phyloP scores from a whole-genome alignment of 2,113 vertebrate genomes.

The Serilophus lunatus region DNA sequence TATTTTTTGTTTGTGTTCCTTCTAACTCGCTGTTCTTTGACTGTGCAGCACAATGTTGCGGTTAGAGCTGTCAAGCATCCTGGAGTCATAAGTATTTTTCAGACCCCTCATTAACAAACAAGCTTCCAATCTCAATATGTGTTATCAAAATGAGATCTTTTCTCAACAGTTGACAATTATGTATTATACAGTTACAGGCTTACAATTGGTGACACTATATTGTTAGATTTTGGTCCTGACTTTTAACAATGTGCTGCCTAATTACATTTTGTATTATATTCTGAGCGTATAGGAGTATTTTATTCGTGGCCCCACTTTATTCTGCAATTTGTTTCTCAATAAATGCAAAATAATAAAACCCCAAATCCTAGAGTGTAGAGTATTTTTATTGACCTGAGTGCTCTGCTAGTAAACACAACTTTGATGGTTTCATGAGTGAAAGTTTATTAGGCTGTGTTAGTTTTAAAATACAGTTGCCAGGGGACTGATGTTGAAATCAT shows the following conservation, averaged over 20 bases:
- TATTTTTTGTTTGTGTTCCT: background rate
- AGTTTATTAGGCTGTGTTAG: constrained; percentile 60
- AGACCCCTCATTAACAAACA: constrained; percentile 65
- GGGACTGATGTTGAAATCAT: constrained; percentile 31
- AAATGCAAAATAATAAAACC: constrained; percentile 69
- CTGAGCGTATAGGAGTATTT: constrained; percentile 58
- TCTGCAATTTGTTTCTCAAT: constrained; percentile 72
- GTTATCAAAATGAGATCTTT: constrained; percentile 80
- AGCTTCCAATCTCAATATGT: constrained; percentile 69
- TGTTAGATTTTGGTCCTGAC: constrained; percentile 68
- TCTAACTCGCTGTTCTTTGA: constrained; percentile 57
- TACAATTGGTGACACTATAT: constrained; percentile 66
- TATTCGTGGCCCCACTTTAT: constrained; percentile 61
- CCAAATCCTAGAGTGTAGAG: constrained; percentile 3
- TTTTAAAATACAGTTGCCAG: constrained; percentile 50
- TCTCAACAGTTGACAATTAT: constrained; percentile 74
- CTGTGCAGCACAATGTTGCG: constrained; percentile 42
- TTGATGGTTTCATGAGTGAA: constrained; percentile 48
- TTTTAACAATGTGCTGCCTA: constrained; percentile 77
- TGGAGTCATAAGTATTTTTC: constrained; percentile 70
- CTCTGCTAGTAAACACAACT: constrained; percentile 60
- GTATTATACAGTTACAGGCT: constrained; percentile 68
- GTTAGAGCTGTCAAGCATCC: constrained; percentile 72
- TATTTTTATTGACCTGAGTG: constrained; percentile 58
- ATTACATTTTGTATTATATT: constrained; percentile 69